Percentiles rank a stretch among this genome's conserved stretches.
Conservation (phyloP, 2,888 invertebrate genomes). For the Cosmorhoe ocellata region DNA sequence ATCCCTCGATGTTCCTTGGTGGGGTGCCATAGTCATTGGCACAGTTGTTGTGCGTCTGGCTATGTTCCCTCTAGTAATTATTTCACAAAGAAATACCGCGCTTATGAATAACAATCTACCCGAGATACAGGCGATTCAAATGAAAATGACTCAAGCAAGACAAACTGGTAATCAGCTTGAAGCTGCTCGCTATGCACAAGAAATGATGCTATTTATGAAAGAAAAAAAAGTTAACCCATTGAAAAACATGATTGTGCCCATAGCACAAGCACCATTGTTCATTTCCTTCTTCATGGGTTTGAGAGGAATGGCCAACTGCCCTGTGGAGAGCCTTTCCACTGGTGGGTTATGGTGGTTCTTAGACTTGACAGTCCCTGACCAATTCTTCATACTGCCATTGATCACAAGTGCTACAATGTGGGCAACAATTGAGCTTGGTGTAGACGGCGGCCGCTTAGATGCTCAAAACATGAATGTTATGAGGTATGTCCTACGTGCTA, state of each 20-base stretch:
- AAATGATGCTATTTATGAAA: constrained; percentile 92
- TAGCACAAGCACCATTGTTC: constrained; percentile 94
- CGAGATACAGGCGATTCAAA: constrained; percentile 90
- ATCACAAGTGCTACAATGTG: constrained; percentile 92
- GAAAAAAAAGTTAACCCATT: constrained; percentile 90
- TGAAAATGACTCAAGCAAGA: constrained; percentile 93
- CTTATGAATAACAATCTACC: constrained; percentile 93
- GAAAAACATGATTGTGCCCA: constrained; percentile 89
- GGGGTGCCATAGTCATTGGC: constrained; percentile 92
- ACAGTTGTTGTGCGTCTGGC: constrained; percentile 88
- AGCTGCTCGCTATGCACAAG: constrained; percentile 88
- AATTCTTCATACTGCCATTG: constrained; percentile 92
- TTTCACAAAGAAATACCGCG: constrained; percentile 90
- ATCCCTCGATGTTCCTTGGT: constrained; percentile 94
- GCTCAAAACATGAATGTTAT: constrained; percentile 86
- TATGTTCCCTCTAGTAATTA: constrained; percentile 93
- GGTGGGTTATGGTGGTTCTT: constrained; percentile 97
- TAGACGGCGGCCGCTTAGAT: constrained; percentile 87
- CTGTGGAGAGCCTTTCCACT: constrained; percentile 93
- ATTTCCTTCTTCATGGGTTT: constrained; percentile 95
- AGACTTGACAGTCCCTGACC: constrained; percentile 95
- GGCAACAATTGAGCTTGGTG: constrained; percentile 91
- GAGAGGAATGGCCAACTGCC: constrained; percentile 93
- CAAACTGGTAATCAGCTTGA: constrained; percentile 91
- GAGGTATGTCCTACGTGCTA: constrained; percentile 87